Evolutionary conservation across 2,797 vertebrate genomes (phyloP).

Genomic region (Gymnothorax reevesii): DNA sequence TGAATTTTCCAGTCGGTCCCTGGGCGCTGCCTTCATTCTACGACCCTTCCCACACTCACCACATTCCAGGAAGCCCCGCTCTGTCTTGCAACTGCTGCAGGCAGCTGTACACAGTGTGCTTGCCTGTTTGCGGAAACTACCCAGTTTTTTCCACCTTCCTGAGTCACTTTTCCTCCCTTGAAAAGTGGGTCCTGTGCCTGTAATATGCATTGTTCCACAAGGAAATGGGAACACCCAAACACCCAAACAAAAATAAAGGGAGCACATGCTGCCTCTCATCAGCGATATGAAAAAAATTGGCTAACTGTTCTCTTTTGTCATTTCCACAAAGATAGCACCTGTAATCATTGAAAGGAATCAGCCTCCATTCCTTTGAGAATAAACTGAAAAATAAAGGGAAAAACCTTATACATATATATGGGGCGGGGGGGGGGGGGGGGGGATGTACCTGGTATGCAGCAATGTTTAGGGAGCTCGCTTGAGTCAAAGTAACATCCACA

Average conservation of each 20-base stretch:
- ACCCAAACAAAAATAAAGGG: not conserved
- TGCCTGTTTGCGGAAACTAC: slow-evolving; percentile 43
- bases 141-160: slow-evolving; percentile 40
- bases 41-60: slow-evolving; percentile 39
- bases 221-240: slow-evolving; percentile 33
- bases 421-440: too few relatives aligned
- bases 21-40: not conserved
- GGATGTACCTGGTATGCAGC: too few relatives aligned
- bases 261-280: not conserved
- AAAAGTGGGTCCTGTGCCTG: not conserved
- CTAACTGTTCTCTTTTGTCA: not conserved
- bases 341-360: slow-evolving; percentile 27
- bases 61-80: slow-evolving; percentile 25
- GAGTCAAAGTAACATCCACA: too few relatives aligned
- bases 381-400: not conserved
- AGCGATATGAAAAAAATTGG: not conserved
- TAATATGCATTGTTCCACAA: slow-evolving; percentile 34
- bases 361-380: slow-evolving; percentile 13
- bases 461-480: too few relatives aligned
- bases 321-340: slow-evolving; percentile 22
- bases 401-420: too few relatives aligned
- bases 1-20: not conserved
- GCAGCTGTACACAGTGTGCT: slow-evolving; percentile 38
- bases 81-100: slow-evolving; percentile 28
- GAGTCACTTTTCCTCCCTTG: slow-evolving; percentile 24